phyloP scores from a whole-genome alignment of 2,888 invertebrate species.

The Drosophila eohydei region DNA sequence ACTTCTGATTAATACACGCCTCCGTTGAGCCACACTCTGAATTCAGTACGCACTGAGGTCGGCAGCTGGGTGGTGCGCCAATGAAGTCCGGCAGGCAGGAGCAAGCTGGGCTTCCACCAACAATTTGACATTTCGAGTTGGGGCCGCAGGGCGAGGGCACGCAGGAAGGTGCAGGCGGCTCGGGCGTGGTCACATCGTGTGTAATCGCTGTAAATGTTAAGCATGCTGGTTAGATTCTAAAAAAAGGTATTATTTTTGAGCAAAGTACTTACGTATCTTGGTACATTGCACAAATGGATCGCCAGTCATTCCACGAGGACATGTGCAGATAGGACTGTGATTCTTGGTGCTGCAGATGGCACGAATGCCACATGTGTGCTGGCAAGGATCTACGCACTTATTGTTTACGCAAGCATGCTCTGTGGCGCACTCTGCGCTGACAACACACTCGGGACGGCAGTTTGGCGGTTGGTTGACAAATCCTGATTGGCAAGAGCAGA shows the following conservation, averaged over 20 bases:
- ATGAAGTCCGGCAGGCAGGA: slow-evolving; percentile 91
- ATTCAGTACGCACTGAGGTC: slow-evolving; percentile 92
- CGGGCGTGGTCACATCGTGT: slow-evolving; percentile 66
- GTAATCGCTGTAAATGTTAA: slow-evolving; percentile 52
- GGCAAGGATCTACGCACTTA: slow-evolving; percentile 94
- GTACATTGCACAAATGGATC: slow-evolving; percentile 93
- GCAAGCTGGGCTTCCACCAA: slow-evolving; percentile 90
- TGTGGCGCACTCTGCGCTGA: slow-evolving; percentile 93
- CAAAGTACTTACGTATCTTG: slow-evolving; percentile 87
- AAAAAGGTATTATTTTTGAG: neutral
- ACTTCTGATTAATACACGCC: slow-evolving; percentile 92
- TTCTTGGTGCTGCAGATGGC: slow-evolving; percentile 93
- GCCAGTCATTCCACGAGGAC: slow-evolving; percentile 93
- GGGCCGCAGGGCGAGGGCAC: slow-evolving; percentile 94
- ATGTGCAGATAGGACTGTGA: slow-evolving; percentile 95
- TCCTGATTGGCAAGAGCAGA: slow-evolving; percentile 92
- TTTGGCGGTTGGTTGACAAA: slow-evolving; percentile 92
- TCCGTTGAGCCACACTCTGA: slow-evolving; percentile 91
- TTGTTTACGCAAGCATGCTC: slow-evolving; percentile 94
- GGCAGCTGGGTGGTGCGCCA: slow-evolving; percentile 92
- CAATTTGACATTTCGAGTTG: slow-evolving; percentile 91
- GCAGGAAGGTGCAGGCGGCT: slow-evolving; percentile 89
- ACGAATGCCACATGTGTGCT: slow-evolving; percentile 93
- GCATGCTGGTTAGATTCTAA: neutral
- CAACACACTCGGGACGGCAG: slow-evolving; percentile 94